Evolutionary conservation across 2,113 vertebrate genomes (phyloP), one percentile per base, ranked within the genome.

Genomic region (Ibidorhyncha struthersii): DNA sequence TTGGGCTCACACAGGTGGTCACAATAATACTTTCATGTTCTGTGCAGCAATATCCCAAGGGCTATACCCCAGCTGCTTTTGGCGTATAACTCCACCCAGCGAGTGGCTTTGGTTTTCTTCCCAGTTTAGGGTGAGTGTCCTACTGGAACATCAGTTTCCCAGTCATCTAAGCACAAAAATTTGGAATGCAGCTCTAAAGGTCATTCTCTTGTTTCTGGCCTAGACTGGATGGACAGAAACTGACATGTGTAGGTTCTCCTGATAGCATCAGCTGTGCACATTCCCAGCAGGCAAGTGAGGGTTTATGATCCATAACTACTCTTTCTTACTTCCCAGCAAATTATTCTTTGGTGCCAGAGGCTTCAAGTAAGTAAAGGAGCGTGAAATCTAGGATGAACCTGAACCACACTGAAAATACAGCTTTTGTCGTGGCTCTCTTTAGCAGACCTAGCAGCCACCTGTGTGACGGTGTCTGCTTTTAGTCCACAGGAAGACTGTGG

Each of bases 281-380:
- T 96, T 91, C 77, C 86, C 78, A 85, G 74, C 62, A 88, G 80
- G 94, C 81, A 91, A 91, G 65, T 16, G 53, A 66, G 50, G 78
- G 62, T 95, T 96, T 94, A 87, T 95, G 95, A 91, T 61, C 86
- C 78, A 58, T 94, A 91, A 85, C 89, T 77, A 76, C 45, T 66
- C 26, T 72, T 95, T 65, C 83, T 83, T 89, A 30, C 56, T 79
- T 91, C 70, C 52, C 74, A 87, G 67, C 26, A 89, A 87, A 89
- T 87, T 65, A 40, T 82, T 95, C 16, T 53, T 73, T 91, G 53
- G 43, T 93, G 81, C 93, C 86, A 91, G 81, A 87, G 83, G 93
- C 70, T 96, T 84, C 66, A 65, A 53, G 49, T 93, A 82, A 87
- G 66, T 94, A 92, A 92, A 81, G 76, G 26, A 86, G 76, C 82